Conservation (phyloP, 2,797 vertebrate genomes). For the Chaunax sp. region DNA sequence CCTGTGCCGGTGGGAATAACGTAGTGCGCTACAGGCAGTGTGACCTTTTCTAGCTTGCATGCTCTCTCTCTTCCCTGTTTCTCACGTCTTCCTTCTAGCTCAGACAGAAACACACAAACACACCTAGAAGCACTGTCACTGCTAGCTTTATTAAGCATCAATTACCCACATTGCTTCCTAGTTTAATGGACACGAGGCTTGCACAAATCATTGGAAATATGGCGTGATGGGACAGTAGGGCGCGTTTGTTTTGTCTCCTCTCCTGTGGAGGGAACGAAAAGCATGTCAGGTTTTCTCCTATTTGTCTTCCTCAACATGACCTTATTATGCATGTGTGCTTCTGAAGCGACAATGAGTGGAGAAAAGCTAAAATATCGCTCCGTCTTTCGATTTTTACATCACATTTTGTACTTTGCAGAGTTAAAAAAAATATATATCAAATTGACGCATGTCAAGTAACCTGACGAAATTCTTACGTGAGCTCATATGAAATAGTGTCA, state of each 20-base stretch:
- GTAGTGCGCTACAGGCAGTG: constrained; percentile 76
- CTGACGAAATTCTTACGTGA: neutral
- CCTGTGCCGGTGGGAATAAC: constrained; percentile 76
- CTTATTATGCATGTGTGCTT: constrained; percentile 65
- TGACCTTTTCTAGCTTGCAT: constrained; percentile 78
- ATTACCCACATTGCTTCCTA: constrained; percentile 63
- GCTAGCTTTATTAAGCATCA: constrained; percentile 64
- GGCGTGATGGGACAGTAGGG: constrained; percentile 51
- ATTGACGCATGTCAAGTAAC: too few species aligned
- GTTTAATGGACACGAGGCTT: constrained; percentile 64
- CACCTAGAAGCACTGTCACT: constrained; percentile 59
- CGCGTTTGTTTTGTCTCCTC: constrained; percentile 43
- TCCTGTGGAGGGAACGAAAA: constrained; percentile 59
- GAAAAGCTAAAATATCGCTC: neutral
- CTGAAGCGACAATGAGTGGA: constrained; percentile 62
- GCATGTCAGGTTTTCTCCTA: constrained; percentile 51
- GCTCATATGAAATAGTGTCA: neutral
- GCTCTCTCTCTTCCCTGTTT: constrained; percentile 51
- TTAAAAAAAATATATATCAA: too few species aligned
- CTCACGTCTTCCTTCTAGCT: constrained; percentile 52
- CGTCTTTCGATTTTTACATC: neutral
- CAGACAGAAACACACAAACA: constrained; percentile 46
- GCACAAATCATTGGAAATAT: constrained; percentile 59
- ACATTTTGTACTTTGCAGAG: neutral
- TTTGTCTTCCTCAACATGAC: constrained; percentile 66